phyloP scores from a whole-genome alignment of 1,140 invertebrate genomes.

The Drosophila leontia region DNA sequence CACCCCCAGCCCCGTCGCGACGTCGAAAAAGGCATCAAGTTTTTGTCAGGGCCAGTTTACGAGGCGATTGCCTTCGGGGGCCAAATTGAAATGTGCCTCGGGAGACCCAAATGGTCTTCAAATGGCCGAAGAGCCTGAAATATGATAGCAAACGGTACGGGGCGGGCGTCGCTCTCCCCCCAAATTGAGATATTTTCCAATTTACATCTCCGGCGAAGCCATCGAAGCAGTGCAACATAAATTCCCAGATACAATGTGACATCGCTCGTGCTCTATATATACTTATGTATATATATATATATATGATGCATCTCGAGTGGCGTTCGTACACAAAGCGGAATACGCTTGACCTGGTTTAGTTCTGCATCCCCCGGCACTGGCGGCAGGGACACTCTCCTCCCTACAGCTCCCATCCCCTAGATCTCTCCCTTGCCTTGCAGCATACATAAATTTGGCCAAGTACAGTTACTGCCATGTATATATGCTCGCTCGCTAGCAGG shows the following conservation, averaged over 20 bases:
- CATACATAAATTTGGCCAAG: constrained; percentile 69
- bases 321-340: constrained; percentile 32
- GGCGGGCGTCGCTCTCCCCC: neutral
- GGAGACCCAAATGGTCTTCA: constrained; percentile 34
- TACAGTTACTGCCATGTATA: constrained; percentile 69
- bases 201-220: constrained; percentile 25
- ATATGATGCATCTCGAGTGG: constrained; percentile 4
- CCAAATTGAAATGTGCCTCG: constrained; percentile 77
- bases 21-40: constrained; percentile 55
- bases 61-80: constrained; percentile 60
- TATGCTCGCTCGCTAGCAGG: constrained; percentile 34
- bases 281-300: neutral
- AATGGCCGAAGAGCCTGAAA: constrained; percentile 51
- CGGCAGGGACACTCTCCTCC: constrained; percentile 24
- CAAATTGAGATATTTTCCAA: constrained; percentile 46
- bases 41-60: constrained; percentile 61
- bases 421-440: constrained; percentile 28
- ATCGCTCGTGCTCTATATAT: neutral
- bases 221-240: constrained; percentile 45
- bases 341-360: constrained; percentile 81
- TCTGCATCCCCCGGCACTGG: constrained; percentile 42
- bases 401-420: constrained; percentile 5
- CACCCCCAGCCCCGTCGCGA: neutral
- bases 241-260: constrained; percentile 35
- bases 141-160: constrained; percentile 17